Conservation (phyloP, 2,888 invertebrate genomes). For the Mimachlamys varia region DNA sequence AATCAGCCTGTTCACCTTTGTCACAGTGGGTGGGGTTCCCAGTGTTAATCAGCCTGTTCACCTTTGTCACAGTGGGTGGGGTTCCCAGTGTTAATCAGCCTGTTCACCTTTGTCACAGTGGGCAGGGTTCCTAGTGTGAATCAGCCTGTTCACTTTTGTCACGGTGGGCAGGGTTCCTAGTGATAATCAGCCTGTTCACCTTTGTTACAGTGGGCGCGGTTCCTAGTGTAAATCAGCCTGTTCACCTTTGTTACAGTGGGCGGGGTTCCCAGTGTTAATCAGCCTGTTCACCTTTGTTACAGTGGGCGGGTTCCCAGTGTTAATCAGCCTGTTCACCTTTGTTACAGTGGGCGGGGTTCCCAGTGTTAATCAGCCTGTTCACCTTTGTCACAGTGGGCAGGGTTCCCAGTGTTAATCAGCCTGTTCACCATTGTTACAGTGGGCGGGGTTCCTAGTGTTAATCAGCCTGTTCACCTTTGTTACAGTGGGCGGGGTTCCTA, state of each 20-base stretch:
- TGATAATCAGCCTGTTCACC: background rate
- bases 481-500: slow-evolving; percentile 89
- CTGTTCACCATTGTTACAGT: slow-evolving; percentile 79
- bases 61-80: slow-evolving; percentile 85
- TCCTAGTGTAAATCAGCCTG: slow-evolving; percentile 81
- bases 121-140: slow-evolving; percentile 87
- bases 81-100: slow-evolving; percentile 83
- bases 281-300: slow-evolving; percentile 49
- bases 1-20: slow-evolving; percentile 27
- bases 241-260: slow-evolving; percentile 84
- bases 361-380: slow-evolving; percentile 65
- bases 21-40: slow-evolving; percentile 88
- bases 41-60: slow-evolving; percentile 65
- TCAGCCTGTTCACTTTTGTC: slow-evolving; percentile 41
- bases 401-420: slow-evolving; percentile 83
- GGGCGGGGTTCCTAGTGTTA: slow-evolving; percentile 87
- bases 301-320: slow-evolving; percentile 88
- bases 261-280: slow-evolving; percentile 85
- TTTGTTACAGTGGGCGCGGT: slow-evolving; percentile 87
- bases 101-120: slow-evolving; percentile 80
- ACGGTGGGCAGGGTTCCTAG: slow-evolving; percentile 89
- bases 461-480: slow-evolving; percentile 41
- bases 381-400: slow-evolving; percentile 85
- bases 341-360: slow-evolving; percentile 89
- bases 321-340: background rate